phyloP scores from a whole-genome alignment of 1,140 invertebrate genomes.

The Archegozetes longisetosus region DNA sequence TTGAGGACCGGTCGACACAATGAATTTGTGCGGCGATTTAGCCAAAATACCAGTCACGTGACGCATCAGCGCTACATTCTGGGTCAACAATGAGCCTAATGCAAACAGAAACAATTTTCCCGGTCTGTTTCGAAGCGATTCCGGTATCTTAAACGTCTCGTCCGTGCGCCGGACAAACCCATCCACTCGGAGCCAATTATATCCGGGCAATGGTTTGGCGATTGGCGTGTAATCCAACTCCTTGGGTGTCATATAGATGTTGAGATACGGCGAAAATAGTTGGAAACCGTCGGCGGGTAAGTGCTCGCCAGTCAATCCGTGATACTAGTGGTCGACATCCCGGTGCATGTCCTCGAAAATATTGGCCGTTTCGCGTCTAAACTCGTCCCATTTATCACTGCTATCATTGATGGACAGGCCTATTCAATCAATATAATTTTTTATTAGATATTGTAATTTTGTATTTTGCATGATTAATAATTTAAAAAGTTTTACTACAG shows the following conservation, averaged over 20 bases:
- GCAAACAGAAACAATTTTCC: constrained; percentile 7
- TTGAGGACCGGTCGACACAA: neutral
- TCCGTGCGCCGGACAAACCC: neutral
- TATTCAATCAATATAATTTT: neutral
- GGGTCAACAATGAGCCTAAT: constrained; percentile 18
- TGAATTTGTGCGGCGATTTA: constrained; percentile 1
- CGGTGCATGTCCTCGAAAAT: neutral
- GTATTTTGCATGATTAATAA: no score
- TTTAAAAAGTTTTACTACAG: no score
- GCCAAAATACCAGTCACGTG: neutral
- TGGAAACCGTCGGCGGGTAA: neutral
- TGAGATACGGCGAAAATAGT: neutral
- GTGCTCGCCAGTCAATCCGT: neutral
- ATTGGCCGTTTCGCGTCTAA: neutral
- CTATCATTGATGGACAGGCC: neutral
- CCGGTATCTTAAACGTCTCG: neutral
- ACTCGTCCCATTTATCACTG: neutral
- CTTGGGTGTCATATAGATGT: neutral
- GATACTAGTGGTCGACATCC: neutral
- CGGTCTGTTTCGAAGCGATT: neutral
- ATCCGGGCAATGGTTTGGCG: neutral
- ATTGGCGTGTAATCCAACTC: neutral
- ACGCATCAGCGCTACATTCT: constrained; percentile 12
- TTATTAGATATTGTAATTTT: no score
- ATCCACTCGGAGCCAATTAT: neutral